A percentile compares a stretch with the other conserved stretches of the same genome.
These are phyloP conservation scores for Gandaritis pyraliata DNA, from an alignment of 2,888 invertebrate species.

Conservation along the genomic window DNA sequence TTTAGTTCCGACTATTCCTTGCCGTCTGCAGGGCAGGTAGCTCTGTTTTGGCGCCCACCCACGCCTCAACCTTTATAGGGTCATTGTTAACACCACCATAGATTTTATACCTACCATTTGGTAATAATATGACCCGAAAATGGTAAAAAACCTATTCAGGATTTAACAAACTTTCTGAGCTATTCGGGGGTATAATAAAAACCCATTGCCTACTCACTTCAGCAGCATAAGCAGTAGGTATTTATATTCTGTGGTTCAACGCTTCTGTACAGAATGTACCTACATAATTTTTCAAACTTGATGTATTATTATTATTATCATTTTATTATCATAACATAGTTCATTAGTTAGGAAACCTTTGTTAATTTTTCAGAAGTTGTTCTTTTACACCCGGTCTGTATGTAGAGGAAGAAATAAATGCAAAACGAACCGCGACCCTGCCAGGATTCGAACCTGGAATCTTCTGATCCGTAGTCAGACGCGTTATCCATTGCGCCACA, in stretches of 20 bases:
- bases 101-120: neutral
- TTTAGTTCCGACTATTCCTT: slow-evolving; percentile 1
- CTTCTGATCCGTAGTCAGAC: slow-evolving; percentile 90
- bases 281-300: no score
- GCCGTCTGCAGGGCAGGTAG: slow-evolving; percentile 30
- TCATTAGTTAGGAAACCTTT: no score
- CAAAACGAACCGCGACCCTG: slow-evolving; percentile 70
- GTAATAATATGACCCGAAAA: neutral
- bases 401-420: neutral
- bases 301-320: no score
- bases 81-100: slow-evolving; percentile 26
- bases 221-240: no score
- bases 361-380: no score
- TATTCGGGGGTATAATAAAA: no score
- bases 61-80: slow-evolving; percentile 23
- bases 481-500: slow-evolving; percentile 88
- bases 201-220: no score
- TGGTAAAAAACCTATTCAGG: neutral
- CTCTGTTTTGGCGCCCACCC: slow-evolving; percentile 27
- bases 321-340: no score
- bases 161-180: neutral
- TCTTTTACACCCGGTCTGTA: no score
- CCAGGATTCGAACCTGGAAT: slow-evolving; percentile 88
- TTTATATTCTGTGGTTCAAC: no score
- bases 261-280: no score